Evolutionary conservation across 23 tunicate species (phyloP), one percentile per base, ranked within the genome.

Genomic region (Ciona savignyi): DNA sequence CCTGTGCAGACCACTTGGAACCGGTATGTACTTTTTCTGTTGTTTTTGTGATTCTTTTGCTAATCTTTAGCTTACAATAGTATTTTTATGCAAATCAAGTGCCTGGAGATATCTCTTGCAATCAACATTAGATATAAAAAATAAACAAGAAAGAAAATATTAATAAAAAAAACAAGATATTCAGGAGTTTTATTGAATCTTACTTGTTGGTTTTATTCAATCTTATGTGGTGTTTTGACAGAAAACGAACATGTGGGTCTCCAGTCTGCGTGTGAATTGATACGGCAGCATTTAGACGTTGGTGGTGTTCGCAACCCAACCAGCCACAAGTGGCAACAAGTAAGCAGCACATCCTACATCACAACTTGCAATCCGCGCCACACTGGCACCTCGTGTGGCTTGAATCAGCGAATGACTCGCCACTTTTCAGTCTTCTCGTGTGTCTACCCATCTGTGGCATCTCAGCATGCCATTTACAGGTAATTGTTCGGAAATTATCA

Each of bases 241-340:
- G 83, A 29, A 33, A 51, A 63, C 3, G 71, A 73, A 27, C 63
- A 42, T 25, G 23, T 34, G 20, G 35, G 56, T 21, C 60, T 81
- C 49, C 96, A 88, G 77, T 88, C 96, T 11, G 84, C 89, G 24
- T 89, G 89, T 51, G 96, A 89, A 34, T 56, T 91, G 48, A 85
- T 91, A 34, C 86, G 97, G 3, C 97, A 91, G 63, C 97, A 91
- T 67, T 68, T 84, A 25, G 91, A 91, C 33, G 83, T 70, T 15
- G 97, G 91, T 27, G 91, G 93, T 0, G 90, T 91, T 24, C 72
- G 87, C 29, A 91, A 91, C 68, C 89, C 89, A 29, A 23, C 29
- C 60, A 84, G 72, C 33, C 76, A 86, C 62, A 80, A 91, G 76
- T 84, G 87, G 87, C 93, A 91, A 60, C 96, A 88, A 77, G 96